Evolutionary conservation across 2,797 vertebrate genomes (phyloP).

Genomic region (Graptemys geographica): DNA sequence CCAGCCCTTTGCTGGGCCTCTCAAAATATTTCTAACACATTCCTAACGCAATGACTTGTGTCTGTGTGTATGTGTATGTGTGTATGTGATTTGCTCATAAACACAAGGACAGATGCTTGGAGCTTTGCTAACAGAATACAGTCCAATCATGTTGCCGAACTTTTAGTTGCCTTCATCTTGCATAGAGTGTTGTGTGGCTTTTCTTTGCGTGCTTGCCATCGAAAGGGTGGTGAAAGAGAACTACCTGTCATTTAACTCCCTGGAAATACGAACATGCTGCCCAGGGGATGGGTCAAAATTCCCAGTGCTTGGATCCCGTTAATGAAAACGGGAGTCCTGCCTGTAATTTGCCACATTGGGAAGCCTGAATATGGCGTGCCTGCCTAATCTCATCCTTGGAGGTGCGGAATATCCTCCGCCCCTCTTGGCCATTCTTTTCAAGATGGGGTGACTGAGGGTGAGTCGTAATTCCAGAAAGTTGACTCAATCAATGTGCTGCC

Average conservation of each 20-base stretch:
- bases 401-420: background rate
- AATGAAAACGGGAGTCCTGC: background rate
- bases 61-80: background rate
- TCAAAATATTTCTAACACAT: background rate
- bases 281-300: background rate
- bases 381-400: rapidly evolving
- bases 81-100: background rate
- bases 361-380: background rate
- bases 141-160: background rate
- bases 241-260: background rate
- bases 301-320: rapidly evolving
- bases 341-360: rapidly evolving
- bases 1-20: background rate
- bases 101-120: background rate
- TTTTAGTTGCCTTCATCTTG: conserved; percentile 58
- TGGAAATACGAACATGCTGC: background rate
- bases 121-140: background rate
- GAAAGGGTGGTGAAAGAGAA: background rate
- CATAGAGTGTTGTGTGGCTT: conserved; percentile 24
- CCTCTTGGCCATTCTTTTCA: conserved; percentile 3
- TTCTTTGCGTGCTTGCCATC: conserved; percentile 29
- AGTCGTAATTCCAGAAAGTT: conserved; percentile 42
- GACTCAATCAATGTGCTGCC: background rate
- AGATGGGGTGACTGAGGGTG: background rate
- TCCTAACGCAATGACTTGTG: rapidly evolving